Conservation (phyloP, 1,140 invertebrate species). For the Maconellicoccus hirsutus region DNA sequence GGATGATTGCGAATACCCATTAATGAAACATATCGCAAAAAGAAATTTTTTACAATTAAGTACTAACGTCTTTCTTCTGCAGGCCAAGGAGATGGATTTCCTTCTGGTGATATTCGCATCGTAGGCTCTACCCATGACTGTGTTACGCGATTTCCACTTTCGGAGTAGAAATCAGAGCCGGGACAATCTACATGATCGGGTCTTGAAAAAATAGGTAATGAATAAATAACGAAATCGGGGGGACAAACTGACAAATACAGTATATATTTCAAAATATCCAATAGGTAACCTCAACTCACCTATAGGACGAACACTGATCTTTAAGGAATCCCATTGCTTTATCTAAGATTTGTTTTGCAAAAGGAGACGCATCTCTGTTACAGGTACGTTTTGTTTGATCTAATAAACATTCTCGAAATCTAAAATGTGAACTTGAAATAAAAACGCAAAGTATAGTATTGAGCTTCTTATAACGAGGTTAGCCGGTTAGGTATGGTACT, state of each 20-base stretch:
- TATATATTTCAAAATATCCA: too few relatives aligned
- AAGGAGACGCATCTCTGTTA: slow-evolving; percentile 39
- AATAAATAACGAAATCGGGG: too few relatives aligned
- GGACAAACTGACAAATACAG: too few relatives aligned
- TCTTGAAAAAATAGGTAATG: slow-evolving; percentile 31
- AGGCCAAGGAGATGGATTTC: background rate
- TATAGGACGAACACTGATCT: slow-evolving; percentile 46
- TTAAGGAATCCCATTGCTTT: slow-evolving; percentile 45
- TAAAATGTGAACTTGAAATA: slow-evolving; percentile 40
- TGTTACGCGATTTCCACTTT: background rate
- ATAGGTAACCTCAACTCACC: too few relatives aligned
- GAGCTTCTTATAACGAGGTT: too few relatives aligned
- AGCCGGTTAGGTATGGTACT: too few relatives aligned
- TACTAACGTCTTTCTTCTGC: background rate
- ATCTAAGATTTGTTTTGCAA: slow-evolving; percentile 43
- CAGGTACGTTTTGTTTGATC: slow-evolving; percentile 41
- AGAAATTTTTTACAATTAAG: background rate
- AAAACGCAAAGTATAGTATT: background rate
- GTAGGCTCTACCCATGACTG: background rate
- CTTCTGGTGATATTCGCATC: background rate
- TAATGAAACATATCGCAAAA: background rate
- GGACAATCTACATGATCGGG: slow-evolving; percentile 41
- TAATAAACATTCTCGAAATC: slow-evolving; percentile 44
- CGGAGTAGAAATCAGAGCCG: slow-evolving; percentile 30
- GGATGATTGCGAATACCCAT: background rate